A percentile compares a stretch with the other conserved stretches of the same genome.
Evolutionary conservation across 2,888 invertebrate species (phyloP).

Genomic region (Hydrotaea cyrtoneurina): DNA sequence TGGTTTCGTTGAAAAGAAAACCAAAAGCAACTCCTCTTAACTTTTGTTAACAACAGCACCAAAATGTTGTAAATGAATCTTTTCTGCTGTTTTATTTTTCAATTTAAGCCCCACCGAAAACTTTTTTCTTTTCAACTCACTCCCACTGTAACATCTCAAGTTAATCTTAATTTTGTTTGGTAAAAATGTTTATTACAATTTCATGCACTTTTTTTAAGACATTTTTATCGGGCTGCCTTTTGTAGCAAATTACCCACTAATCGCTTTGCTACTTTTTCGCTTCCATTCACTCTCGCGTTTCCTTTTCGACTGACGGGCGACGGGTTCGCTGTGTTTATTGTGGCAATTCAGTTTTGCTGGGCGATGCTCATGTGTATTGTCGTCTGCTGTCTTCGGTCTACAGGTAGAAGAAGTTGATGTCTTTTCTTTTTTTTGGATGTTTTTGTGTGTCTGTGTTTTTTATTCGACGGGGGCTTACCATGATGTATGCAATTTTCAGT

Average conservation of each 20-base stretch:
- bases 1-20: slow-evolving; percentile 48
- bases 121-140: no score
- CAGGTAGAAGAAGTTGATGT: slow-evolving; percentile 38
- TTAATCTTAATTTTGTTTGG: background rate
- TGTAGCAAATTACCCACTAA: background rate
- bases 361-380: slow-evolving; percentile 38
- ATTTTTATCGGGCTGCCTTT: background rate
- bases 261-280: slow-evolving; percentile 40
- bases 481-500: background rate
- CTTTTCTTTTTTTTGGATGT: slow-evolving; percentile 37
- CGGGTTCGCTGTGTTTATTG: slow-evolving; percentile 43
- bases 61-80: slow-evolving; percentile 12
- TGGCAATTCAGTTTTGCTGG: slow-evolving; percentile 47
- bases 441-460: slow-evolving; percentile 29
- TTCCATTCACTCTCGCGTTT: slow-evolving; percentile 68
- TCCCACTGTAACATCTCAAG: background rate
- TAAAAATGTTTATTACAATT: background rate
- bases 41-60: background rate
- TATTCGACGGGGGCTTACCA: background rate
- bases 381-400: slow-evolving; percentile 12
- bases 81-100: background rate
- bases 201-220: background rate
- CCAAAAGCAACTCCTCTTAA: slow-evolving; percentile 32
- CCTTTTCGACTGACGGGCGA: slow-evolving; percentile 58
- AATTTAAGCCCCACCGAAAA: background rate